phyloP scores from a whole-genome alignment of 2,113 vertebrate genomes.

The Gymnocephalus cernua region DNA sequence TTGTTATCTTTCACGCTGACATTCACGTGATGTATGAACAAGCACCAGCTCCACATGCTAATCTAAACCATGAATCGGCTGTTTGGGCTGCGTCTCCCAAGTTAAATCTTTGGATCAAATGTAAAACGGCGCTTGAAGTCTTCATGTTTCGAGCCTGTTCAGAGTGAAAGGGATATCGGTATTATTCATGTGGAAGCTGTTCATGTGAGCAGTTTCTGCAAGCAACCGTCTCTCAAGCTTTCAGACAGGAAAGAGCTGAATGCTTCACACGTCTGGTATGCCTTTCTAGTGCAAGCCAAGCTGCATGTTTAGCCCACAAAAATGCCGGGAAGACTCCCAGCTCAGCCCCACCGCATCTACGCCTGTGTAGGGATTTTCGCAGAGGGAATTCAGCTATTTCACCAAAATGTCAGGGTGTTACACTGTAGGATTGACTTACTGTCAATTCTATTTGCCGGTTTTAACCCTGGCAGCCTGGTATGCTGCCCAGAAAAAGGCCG shows the following conservation, averaged over 20 bases:
- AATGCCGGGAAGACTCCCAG: constrained; percentile 78
- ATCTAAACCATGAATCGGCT: neutral
- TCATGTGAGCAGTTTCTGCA: constrained; percentile 36
- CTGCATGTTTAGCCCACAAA: constrained; percentile 79
- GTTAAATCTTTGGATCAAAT: neutral
- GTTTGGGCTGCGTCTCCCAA: neutral
- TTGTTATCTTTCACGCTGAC: constrained; percentile 19
- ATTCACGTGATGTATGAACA: constrained; percentile 7
- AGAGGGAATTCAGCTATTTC: constrained; percentile 67
- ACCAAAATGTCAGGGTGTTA: constrained; percentile 69
- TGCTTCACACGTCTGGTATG: constrained; percentile 80
- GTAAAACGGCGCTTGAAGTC: constrained; percentile 8
- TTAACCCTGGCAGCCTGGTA: constrained; percentile 33
- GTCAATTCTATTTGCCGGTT: constrained; percentile 30
- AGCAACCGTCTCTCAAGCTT: constrained; percentile 57
- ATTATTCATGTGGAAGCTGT: constrained; percentile 16
- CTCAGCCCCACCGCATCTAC: constrained; percentile 62
- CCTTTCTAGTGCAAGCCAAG: constrained; percentile 79
- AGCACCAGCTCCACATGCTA: neutral
- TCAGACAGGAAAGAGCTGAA: constrained; percentile 75
- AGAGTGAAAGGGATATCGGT: neutral
- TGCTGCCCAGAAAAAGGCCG: constrained; percentile 50
- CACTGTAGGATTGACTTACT: constrained; percentile 34
- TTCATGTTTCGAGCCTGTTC: neutral
- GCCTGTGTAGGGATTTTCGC: constrained; percentile 67